Conservation (phyloP, 2,888 invertebrate species). For the Geophilus truncorum region DNA sequence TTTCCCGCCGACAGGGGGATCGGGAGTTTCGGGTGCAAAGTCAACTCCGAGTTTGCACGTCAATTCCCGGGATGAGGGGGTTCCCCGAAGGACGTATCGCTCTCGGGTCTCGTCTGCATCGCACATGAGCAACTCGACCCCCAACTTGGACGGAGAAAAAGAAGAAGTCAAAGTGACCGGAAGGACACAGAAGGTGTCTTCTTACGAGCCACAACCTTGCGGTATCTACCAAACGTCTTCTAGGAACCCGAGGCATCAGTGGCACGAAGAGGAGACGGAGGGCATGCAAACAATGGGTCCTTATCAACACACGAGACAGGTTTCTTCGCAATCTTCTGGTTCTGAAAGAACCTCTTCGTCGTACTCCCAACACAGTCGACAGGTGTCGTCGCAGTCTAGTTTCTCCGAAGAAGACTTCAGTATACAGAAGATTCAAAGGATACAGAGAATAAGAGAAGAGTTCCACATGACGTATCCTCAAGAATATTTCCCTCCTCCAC, state of each 20-base stretch:
- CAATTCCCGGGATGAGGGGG: conserved; percentile 14
- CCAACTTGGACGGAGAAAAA: conserved; percentile 48
- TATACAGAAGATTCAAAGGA: too few species aligned
- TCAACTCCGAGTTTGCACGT: conserved; percentile 33
- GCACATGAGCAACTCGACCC: conserved; percentile 49
- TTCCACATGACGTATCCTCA: neutral
- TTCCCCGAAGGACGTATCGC: neutral
- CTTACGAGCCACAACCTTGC: conserved; percentile 40
- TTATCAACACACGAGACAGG: conserved; percentile 35
- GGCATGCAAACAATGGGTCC: conserved; percentile 17
- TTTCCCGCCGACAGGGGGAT: neutral
- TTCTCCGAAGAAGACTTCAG: conserved; percentile 48
- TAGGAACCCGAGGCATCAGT: conserved; percentile 38
- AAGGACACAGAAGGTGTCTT: conserved; percentile 38
- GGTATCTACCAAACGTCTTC: conserved; percentile 40
- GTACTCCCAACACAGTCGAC: conserved; percentile 74
- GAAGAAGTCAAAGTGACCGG: conserved; percentile 39
- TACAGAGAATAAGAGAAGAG: conserved; percentile 34
- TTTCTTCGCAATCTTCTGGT: conserved; percentile 36
- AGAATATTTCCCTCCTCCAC: conserved; percentile 14
- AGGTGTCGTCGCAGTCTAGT: conserved; percentile 70
- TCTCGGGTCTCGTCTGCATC: neutral
- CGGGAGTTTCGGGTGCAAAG: conserved; percentile 35
- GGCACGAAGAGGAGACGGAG: conserved; percentile 37
- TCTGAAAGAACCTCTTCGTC: conserved; percentile 38